Percentiles rank a stretch among this genome's conserved stretches.
Conservation (phyloP, 2,113 vertebrate genomes). For the Lamprologus lemairii region DNA sequence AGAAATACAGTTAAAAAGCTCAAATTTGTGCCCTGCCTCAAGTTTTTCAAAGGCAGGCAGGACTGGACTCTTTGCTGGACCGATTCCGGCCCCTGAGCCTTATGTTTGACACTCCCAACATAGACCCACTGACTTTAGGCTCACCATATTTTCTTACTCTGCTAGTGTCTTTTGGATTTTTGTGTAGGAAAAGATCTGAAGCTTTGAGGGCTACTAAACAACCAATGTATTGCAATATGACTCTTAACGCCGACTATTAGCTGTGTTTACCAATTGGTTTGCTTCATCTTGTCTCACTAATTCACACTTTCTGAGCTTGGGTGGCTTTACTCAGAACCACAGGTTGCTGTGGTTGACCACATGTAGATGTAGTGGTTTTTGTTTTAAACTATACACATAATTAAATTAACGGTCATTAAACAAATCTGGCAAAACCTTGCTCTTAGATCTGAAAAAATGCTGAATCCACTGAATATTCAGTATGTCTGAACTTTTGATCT, state of each 20-base stretch:
- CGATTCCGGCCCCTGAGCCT: rapidly evolving
- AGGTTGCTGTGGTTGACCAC: neutral
- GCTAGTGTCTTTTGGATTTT: neutral
- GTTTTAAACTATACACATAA: neutral
- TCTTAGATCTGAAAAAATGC: neutral
- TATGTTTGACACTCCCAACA: neutral
- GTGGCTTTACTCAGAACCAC: neutral
- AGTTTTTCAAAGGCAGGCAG: neutral
- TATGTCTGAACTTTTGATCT: neutral
- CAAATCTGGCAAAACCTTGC: neutral
- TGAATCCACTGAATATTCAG: neutral
- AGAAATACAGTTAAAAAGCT: neutral
- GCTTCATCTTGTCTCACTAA: neutral
- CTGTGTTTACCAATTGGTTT: neutral
- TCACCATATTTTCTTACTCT: neutral
- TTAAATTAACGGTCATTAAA: neutral
- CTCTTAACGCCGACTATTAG: neutral
- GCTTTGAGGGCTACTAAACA: neutral
- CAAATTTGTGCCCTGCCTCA: neutral
- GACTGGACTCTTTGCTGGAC: neutral
- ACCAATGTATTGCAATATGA: neutral
- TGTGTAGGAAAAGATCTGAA: neutral
- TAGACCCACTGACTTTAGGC: neutral
- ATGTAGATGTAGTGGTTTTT: neutral
- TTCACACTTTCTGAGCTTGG: neutral